Percentiles rank a stretch among this genome's conserved stretches.
These are phyloP conservation scores for Acanthococcus lagerstroemiae DNA, from an alignment of 2,888 invertebrate species.

Conservation along the genomic window DNA sequence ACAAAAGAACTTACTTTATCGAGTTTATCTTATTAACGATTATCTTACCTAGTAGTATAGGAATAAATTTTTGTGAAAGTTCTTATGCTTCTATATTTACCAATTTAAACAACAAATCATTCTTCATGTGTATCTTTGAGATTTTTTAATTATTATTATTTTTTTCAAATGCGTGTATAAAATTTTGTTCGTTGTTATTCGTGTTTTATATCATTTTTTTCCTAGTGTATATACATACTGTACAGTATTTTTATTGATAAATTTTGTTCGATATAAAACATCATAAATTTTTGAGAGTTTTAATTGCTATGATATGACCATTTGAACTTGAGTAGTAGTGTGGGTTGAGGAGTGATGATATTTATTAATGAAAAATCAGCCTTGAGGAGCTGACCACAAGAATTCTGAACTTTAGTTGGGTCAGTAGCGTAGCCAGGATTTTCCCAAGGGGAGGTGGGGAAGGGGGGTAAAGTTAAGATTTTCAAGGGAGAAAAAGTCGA, in stretches of 20 bases:
- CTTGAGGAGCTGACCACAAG: too few species aligned
- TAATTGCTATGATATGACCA: too few species aligned
- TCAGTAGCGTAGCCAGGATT: too few species aligned
- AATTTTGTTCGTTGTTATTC: constrained; percentile 16
- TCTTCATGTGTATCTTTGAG: constrained; percentile 3
- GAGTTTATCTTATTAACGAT: too few species aligned
- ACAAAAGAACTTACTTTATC: background rate
- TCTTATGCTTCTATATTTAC: background rate
- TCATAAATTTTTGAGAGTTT: constrained; percentile 11
- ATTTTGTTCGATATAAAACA: constrained; percentile 25
- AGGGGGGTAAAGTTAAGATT: too few species aligned
- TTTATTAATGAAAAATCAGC: too few species aligned
- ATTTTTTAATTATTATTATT: constrained; percentile 6
- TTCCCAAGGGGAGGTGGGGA: too few species aligned
- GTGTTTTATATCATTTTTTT: constrained; percentile 17
- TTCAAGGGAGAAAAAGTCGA: too few species aligned
- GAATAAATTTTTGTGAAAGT: background rate
- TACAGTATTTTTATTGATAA: constrained; percentile 24
- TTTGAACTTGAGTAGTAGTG: too few species aligned
- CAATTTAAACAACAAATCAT: background rate
- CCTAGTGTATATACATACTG: constrained; percentile 7
- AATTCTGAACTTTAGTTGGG: too few species aligned
- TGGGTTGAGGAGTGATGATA: too few species aligned
- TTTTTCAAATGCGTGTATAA: constrained; percentile 12
- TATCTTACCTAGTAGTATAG: background rate